Evolutionary conservation across 2,113 vertebrate species (phyloP).

Genomic region (Salvelinus sp.): DNA sequence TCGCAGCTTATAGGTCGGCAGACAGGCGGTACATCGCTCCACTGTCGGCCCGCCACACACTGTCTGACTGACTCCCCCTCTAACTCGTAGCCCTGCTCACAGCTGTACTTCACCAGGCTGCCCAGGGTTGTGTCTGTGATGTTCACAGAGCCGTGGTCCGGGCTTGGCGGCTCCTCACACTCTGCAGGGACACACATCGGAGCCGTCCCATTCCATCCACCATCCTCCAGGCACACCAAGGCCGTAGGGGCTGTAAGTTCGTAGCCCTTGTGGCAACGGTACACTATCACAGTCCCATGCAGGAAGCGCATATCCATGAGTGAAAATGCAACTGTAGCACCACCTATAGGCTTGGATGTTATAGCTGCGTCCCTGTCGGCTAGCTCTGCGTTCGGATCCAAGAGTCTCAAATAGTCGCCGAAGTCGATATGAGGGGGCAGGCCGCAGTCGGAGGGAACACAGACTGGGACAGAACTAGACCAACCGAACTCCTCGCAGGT

Average conservation of each 20-base stretch:
- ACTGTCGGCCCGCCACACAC: slow-evolving; percentile 82
- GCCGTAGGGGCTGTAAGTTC: slow-evolving; percentile 78
- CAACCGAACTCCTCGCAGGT: slow-evolving; percentile 92
- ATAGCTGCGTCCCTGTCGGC: background rate
- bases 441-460: slow-evolving; percentile 88
- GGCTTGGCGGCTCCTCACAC: slow-evolving; percentile 77
- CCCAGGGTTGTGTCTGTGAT: slow-evolving; percentile 80
- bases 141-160: slow-evolving; percentile 81
- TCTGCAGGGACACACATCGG: slow-evolving; percentile 83
- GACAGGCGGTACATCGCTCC: slow-evolving; percentile 79
- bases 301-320: slow-evolving; percentile 75
- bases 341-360: slow-evolving; percentile 20
- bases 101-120: slow-evolving; percentile 79
- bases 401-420: slow-evolving; percentile 81
- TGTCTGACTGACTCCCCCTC: slow-evolving; percentile 78
- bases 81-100: slow-evolving; percentile 82
- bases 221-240: slow-evolving; percentile 88
- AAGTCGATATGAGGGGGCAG: slow-evolving; percentile 97
- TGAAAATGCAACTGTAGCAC: background rate
- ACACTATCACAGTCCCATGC: slow-evolving; percentile 81
- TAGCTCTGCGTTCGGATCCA: slow-evolving; percentile 27
- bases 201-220: slow-evolving; percentile 91
- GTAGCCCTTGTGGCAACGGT: slow-evolving; percentile 84
- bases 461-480: slow-evolving; percentile 85
- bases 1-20: slow-evolving; percentile 79